Evolutionary conservation across 2,797 vertebrate species (phyloP).

Genomic region (Atherinosoma microstoma): DNA sequence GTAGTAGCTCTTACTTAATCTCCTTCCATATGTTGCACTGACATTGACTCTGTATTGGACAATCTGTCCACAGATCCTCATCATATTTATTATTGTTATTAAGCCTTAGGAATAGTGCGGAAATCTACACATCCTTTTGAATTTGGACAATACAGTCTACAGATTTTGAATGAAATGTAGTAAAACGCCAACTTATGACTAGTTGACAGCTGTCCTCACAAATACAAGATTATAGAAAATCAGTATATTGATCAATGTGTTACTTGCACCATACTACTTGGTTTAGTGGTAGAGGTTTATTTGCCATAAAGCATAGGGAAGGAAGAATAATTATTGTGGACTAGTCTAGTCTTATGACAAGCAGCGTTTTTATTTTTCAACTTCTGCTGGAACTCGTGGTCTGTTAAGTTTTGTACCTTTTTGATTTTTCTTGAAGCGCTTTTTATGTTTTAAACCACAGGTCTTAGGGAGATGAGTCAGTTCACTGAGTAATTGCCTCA

Average conservation of each 20-base stretch:
- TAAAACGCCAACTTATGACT: conserved; percentile 62
- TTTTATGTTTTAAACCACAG: conserved; percentile 70
- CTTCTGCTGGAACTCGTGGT: conserved; percentile 63
- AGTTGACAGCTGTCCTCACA: conserved; percentile 65
- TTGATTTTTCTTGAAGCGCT: conserved; percentile 48
- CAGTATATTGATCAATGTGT: conserved; percentile 59
- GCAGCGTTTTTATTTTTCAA: conserved; percentile 66
- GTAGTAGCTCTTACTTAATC: conserved; percentile 80
- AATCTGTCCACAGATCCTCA: conserved; percentile 79
- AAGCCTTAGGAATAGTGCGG: conserved; percentile 76
- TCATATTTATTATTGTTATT: conserved; percentile 79
- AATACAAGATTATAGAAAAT: conserved; percentile 70
- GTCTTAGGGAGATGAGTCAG: conserved; percentile 76
- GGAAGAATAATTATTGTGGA: conserved; percentile 60
- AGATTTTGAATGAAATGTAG: conserved; percentile 72
- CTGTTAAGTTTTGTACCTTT: conserved; percentile 66
- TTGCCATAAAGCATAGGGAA: conserved; percentile 58
- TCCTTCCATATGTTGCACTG: conserved; percentile 81
- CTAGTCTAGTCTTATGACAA: conserved; percentile 65
- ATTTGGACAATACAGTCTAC: conserved; percentile 63
- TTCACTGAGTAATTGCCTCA: conserved; percentile 82
- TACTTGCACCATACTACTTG: conserved; percentile 50
- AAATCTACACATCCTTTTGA: conserved; percentile 69
- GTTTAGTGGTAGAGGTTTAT: conserved; percentile 53
- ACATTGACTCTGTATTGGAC: conserved; percentile 80